These are phyloP conservation scores for Apteryx owenii DNA, from an alignment of 2,113 vertebrate species.

Conservation along the genomic window DNA sequence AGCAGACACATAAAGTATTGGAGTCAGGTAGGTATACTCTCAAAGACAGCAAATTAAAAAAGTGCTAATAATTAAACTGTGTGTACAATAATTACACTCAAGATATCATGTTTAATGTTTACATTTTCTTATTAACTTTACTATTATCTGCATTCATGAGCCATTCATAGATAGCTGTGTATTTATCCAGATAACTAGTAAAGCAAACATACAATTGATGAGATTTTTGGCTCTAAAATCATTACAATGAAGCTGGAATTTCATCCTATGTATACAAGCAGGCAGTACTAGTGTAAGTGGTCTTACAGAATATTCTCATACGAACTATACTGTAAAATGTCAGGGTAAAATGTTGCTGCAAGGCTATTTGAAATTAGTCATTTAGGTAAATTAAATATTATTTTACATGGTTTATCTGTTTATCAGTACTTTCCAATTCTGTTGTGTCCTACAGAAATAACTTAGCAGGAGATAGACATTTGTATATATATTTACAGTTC, in stretches of 20 bases:
- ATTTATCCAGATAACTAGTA: conserved; percentile 13
- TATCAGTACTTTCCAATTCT: not conserved
- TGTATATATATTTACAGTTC: not conserved
- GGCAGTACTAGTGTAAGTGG: not conserved
- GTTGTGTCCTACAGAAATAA: not conserved
- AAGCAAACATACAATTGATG: not conserved
- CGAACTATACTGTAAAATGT: conserved; percentile 28
- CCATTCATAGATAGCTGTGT: not conserved
- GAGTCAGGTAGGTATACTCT: not conserved
- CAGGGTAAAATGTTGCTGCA: conserved; percentile 34
- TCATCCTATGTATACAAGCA: not conserved
- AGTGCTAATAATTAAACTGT: not conserved
- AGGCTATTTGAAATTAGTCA: conserved; percentile 28
- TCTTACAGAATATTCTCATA: not conserved
- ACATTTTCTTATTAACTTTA: not conserved
- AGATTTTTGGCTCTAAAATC: not conserved
- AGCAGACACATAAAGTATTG: not conserved
- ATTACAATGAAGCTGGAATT: not conserved
- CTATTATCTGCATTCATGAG: not conserved
- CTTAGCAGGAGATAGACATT: not conserved
- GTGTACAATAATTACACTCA: not conserved
- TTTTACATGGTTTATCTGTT: not conserved
- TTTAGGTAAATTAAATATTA: conserved; percentile 40
- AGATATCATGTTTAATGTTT: not conserved
- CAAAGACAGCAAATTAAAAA: not conserved